Evolutionary conservation across 2,888 invertebrate species (phyloP).

Genomic region (Cataglyphis rosenhaueri): DNA sequence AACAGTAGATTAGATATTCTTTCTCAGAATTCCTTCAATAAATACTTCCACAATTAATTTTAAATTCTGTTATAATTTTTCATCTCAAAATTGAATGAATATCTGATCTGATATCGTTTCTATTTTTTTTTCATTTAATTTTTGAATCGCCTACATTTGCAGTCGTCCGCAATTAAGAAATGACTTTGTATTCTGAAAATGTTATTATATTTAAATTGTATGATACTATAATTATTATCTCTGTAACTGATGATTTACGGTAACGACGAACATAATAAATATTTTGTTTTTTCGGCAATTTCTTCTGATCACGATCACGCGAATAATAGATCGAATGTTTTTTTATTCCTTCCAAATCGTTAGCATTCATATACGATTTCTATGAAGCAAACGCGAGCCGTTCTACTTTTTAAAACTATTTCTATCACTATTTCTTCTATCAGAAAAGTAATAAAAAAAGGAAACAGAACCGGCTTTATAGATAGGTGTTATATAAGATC

Average conservation of each 20-base stretch:
- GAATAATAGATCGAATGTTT: background rate
- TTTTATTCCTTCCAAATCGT: conserved; percentile 21
- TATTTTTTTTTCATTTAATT: background rate
- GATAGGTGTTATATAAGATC: conserved; percentile 65
- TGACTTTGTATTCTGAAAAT: background rate
- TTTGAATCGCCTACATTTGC: background rate
- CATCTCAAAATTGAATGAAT: background rate
- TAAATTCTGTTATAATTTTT: background rate
- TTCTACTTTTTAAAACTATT: conserved; percentile 70
- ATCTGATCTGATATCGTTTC: background rate
- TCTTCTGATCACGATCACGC: background rate
- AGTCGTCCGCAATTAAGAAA: background rate
- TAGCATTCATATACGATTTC: conserved; percentile 13
- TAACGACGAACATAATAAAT: background rate
- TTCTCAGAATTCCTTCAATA: background rate
- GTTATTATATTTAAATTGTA: background rate
- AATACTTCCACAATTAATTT: background rate
- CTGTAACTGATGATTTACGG: background rate
- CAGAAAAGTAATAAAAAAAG: conserved; percentile 35
- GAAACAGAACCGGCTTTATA: conserved; percentile 46
- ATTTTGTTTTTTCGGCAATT: background rate
- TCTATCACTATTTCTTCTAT: conserved; percentile 51
- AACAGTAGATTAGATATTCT: background rate
- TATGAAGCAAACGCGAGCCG: conserved; percentile 22
- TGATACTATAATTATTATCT: background rate